Evolutionary conservation across 2,888 invertebrate genomes (phyloP).

Genomic region (Chrysolina americana): DNA sequence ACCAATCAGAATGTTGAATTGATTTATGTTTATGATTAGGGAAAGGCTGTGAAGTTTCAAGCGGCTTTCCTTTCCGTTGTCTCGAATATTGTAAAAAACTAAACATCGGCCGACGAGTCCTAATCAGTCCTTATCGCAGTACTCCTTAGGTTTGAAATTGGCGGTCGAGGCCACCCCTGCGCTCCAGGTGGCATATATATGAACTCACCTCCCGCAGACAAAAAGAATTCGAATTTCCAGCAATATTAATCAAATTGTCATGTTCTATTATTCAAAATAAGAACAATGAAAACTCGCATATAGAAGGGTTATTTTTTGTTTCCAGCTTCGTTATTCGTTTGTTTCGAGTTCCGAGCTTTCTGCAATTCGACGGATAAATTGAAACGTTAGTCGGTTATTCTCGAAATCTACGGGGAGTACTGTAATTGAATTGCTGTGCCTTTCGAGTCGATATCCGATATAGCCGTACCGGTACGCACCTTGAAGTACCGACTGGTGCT

Average conservation of each 20-base stretch:
- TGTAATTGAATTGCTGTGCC: conserved; percentile 9
- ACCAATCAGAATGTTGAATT: conserved; percentile 5
- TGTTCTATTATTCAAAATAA: conserved; percentile 68
- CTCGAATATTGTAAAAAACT: conserved; percentile 42
- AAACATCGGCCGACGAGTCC: conserved; percentile 39
- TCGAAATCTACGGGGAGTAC: conserved; percentile 13
- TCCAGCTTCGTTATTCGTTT: conserved; percentile 30
- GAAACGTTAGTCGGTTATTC: conserved; percentile 4
- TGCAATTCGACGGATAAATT: conserved; percentile 9
- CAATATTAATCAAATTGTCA: conserved; percentile 69
- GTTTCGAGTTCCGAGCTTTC: conserved; percentile 20
- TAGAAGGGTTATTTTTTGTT: conserved; percentile 43
- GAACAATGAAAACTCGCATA: conserved; percentile 57
- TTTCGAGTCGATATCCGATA: neutral
- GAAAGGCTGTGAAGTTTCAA: neutral
- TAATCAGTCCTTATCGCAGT: conserved; percentile 17
- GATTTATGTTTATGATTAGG: neutral
- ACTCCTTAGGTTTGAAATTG: conserved; percentile 57
- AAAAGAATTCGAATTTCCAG: conserved; percentile 67
- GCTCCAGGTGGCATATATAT: conserved; percentile 61
- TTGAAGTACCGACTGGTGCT: conserved; percentile 2
- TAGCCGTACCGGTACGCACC: neutral
- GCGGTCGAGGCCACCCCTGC: conserved; percentile 53
- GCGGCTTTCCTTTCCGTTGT: conserved; percentile 36
- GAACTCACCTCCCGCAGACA: conserved; percentile 65